phyloP scores from a whole-genome alignment of 2,888 invertebrate genomes.

The Yponomeuta evonymella region DNA sequence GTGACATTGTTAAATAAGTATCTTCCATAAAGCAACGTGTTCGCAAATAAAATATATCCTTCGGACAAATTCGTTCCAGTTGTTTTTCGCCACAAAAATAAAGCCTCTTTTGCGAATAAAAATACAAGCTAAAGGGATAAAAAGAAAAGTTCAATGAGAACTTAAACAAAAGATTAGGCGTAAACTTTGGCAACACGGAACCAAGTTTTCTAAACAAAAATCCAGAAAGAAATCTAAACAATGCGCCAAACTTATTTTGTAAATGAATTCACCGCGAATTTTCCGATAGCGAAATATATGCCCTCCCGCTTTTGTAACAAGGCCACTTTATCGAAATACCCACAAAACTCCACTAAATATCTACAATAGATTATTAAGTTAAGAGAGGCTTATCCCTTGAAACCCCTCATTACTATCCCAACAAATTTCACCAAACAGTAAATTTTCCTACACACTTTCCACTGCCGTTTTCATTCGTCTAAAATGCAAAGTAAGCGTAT shows the following conservation, averaged over 20 bases:
- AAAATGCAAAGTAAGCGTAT: constrained; percentile 58
- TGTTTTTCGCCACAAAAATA: too few species aligned
- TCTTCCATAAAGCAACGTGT: not conserved
- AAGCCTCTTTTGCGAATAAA: not conserved
- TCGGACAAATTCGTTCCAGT: too few species aligned
- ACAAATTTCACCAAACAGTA: constrained; percentile 30
- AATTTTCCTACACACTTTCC: constrained; percentile 33
- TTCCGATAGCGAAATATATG: not conserved
- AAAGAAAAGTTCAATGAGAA: not conserved
- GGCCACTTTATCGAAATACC: not conserved
- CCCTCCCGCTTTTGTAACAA: not conserved
- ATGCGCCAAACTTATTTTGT: not conserved
- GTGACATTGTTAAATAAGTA: not conserved
- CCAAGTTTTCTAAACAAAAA: not conserved
- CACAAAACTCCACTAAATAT: constrained; percentile 2
- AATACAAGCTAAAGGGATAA: not conserved
- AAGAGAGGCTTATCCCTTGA: constrained; percentile 25
- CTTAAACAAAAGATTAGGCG: not conserved
- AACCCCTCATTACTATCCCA: constrained; percentile 14
- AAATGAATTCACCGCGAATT: not conserved
- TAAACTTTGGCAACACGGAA: not conserved
- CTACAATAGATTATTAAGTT: constrained; percentile 20
- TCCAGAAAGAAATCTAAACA: not conserved
- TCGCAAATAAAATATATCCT: not conserved
- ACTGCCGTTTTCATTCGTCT: constrained; percentile 49